Evolutionary conservation across 2,888 invertebrate genomes (phyloP).

Genomic region (Elysia crispata): DNA sequence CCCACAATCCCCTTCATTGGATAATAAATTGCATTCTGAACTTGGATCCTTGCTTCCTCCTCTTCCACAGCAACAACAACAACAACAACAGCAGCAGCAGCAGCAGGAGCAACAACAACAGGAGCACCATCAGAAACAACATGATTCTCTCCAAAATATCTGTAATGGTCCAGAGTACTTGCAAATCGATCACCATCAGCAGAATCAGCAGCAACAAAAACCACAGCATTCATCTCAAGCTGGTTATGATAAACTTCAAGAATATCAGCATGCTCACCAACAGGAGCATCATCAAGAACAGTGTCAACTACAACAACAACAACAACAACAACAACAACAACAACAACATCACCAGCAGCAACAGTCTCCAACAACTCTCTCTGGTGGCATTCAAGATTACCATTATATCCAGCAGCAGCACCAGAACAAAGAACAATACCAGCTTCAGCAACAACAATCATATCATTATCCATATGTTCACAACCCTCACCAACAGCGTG

Average conservation of each 20-base stretch:
- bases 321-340: no score
- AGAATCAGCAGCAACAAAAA: background rate
- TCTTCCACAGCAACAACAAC: background rate
- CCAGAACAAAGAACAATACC: no score
- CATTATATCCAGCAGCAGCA: background rate
- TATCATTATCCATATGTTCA: background rate
- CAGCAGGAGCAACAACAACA: background rate
- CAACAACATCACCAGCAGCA: no score
- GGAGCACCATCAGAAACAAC: background rate
- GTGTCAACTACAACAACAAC: background rate
- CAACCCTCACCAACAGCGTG: background rate
- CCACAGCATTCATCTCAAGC: background rate
- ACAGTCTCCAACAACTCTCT: background rate
- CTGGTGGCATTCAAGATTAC: background rate
- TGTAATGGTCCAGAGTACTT: no score
- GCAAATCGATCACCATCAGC: background rate
- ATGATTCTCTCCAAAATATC: no score
- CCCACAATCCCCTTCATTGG: no score
- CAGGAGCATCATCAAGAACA: background rate
- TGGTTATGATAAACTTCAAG: background rate
- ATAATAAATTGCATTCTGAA: no score
- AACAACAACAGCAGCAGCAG: background rate
- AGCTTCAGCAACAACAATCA: no score
- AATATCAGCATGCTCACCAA: background rate
- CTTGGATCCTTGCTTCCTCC: no score